Evolutionary conservation across 2,888 invertebrate genomes (phyloP).

Genomic region (Apotomis betuletana): DNA sequence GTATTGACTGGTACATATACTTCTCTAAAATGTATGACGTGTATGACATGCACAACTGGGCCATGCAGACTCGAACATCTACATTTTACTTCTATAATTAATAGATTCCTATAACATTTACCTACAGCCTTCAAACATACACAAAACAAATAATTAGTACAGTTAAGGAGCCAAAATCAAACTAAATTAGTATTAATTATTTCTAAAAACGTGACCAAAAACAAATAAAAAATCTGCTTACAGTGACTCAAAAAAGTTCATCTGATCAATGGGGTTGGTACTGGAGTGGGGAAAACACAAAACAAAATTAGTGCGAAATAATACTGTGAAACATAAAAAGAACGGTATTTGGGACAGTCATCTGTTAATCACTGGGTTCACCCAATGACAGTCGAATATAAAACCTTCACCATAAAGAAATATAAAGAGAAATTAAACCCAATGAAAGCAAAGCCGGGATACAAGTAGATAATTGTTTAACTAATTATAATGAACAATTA

Average conservation of each 20-base stretch:
- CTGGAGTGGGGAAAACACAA: conserved; percentile 69
- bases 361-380: conserved; percentile 53
- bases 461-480: not conserved
- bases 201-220: conserved; percentile 46
- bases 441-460: conserved; percentile 51
- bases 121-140: conserved; percentile 28
- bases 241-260: conserved; percentile 83
- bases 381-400: conserved; percentile 35
- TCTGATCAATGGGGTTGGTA: conserved; percentile 83
- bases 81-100: not conserved
- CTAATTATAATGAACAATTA: too few species aligned
- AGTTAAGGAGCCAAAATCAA: conserved; percentile 42
- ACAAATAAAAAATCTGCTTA: conserved; percentile 71
- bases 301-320: conserved; percentile 68
- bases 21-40: conserved; percentile 6
- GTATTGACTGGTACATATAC: conserved; percentile 1
- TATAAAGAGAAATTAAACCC: conserved; percentile 45
- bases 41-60: conserved; percentile 5
- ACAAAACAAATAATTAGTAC: conserved; percentile 43
- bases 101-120: conserved; percentile 1
- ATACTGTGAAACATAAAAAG: conserved; percentile 41
- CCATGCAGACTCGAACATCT: conserved; percentile 1
- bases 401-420: conserved; percentile 55
- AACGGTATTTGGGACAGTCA: conserved; percentile 35
- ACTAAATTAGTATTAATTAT: conserved; percentile 45